phyloP scores from a whole-genome alignment of 2,113 vertebrate genomes.

The Phyllostomus hastatus region DNA sequence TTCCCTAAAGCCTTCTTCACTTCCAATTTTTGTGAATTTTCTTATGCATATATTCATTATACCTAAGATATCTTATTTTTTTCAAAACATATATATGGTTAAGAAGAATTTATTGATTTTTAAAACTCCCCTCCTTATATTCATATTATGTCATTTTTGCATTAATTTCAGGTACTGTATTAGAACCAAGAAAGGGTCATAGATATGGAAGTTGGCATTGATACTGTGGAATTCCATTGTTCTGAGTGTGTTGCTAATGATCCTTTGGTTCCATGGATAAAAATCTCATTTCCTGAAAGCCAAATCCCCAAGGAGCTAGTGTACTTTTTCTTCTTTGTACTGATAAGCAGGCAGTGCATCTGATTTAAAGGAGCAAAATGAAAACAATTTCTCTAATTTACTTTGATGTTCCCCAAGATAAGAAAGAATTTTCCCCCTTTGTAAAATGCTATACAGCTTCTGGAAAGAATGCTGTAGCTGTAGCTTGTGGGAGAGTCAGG shows the following conservation, averaged over 20 bases:
- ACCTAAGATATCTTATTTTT: background rate
- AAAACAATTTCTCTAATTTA: conserved; percentile 54
- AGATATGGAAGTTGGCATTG: conserved; percentile 27
- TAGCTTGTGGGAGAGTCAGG: background rate
- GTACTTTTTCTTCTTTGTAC: conserved; percentile 29
- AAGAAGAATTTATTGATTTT: background rate
- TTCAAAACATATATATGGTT: background rate
- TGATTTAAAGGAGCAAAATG: conserved; percentile 55
- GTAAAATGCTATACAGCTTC: conserved; percentile 26
- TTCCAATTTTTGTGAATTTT: background rate
- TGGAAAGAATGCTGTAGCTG: conserved; percentile 24
- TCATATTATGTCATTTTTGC: background rate
- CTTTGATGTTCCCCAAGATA: conserved; percentile 58
- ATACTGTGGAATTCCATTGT: conserved; percentile 64
- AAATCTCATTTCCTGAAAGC: conserved; percentile 66
- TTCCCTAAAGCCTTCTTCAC: background rate
- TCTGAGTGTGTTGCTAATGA: conserved; percentile 43
- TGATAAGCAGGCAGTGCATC: conserved; percentile 48
- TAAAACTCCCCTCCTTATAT: background rate
- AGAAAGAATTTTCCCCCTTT: conserved; percentile 20
- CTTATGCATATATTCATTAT: background rate
- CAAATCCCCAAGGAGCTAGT: conserved; percentile 36
- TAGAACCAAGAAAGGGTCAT: background rate
- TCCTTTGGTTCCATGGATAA: conserved; percentile 54
- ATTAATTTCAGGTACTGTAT: background rate